Percentiles rank a stretch among this genome's conserved stretches.
phyloP scores from a whole-genome alignment of 2,113 vertebrate genomes.

The Phaetusa simplex region DNA sequence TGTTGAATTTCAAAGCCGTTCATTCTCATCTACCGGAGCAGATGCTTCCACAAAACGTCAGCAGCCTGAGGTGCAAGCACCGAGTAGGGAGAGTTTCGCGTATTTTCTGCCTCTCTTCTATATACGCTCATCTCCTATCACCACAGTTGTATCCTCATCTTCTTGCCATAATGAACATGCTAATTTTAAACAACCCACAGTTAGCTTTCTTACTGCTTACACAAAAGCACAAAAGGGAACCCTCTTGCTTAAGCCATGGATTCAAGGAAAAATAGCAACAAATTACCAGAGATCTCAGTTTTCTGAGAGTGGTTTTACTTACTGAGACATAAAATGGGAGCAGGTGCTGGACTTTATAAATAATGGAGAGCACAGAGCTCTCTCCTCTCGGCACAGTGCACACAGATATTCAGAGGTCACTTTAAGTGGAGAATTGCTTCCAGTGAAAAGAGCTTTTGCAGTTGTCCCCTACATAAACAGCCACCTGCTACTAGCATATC shows the following conservation, averaged over 20 bases:
- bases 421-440: not conserved
- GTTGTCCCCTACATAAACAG: not conserved
- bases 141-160: not conserved
- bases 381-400: not conserved
- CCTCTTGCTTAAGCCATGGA: not conserved
- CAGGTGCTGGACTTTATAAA: not conserved
- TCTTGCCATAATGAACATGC: not conserved
- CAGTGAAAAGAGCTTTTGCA: not conserved
- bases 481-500: not conserved
- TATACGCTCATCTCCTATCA: not conserved
- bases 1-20: not conserved
- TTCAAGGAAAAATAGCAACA: not conserved
- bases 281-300: not conserved
- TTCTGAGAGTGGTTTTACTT: not conserved
- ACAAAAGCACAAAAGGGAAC: not conserved
- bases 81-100: accelerated
- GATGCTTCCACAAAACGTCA: not conserved
- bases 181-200: not conserved
- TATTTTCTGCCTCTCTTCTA: not conserved
- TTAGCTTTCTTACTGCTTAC: not conserved
- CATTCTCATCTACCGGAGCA: not conserved
- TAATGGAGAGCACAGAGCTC: not conserved
- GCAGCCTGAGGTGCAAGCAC: not conserved
- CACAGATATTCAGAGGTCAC: not conserved
- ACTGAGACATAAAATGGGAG: not conserved